These are phyloP conservation scores for Eurosta solidaginis DNA, from an alignment of 1,140 invertebrate genomes.

Conservation along the genomic window DNA sequence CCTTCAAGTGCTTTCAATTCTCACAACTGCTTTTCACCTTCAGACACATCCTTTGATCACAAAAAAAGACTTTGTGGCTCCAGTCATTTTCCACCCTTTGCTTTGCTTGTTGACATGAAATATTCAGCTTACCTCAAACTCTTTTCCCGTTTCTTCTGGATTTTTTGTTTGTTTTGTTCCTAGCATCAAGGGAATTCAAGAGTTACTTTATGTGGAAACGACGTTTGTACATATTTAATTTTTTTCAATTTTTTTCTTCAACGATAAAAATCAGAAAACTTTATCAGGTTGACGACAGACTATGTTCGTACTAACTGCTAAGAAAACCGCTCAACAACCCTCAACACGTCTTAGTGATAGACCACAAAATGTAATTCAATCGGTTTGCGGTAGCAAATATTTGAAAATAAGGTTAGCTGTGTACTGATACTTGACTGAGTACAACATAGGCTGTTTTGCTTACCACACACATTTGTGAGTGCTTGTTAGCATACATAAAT, in stretches of 20 bases:
- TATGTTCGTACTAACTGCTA: neutral
- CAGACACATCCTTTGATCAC: no score
- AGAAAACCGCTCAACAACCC: neutral
- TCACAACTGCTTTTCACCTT: no score
- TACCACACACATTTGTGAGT: neutral
- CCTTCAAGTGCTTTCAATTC: no score
- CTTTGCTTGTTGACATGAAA: neutral
- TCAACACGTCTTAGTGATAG: neutral
- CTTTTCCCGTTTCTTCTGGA: neutral
- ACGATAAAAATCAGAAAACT: neutral
- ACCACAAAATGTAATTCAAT: constrained; percentile 28
- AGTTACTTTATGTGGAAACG: neutral
- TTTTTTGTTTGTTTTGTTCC: neutral
- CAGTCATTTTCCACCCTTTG: neutral
- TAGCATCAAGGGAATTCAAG: neutral
- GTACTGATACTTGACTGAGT: neutral
- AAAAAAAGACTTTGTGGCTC: no score
- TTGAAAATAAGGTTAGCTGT: constrained; percentile 18
- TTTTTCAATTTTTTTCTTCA: neutral
- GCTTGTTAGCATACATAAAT: neutral
- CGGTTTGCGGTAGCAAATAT: constrained; percentile 9
- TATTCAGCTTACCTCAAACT: neutral
- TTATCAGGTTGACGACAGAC: neutral
- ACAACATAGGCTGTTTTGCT: neutral
- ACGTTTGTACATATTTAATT: neutral